Percentiles rank a stretch among this genome's conserved stretches.
Evolutionary conservation across 1,140 invertebrate species (phyloP).

Genomic region (fruit fly (Drosophila melanogaster)): Release_6_plus_ISO1_MT NT_033777.3:10500501-10501000

Average conservation of each 20-base stretch:
- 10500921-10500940: too few species aligned
- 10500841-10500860: too few species aligned
- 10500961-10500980: too few species aligned
- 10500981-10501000: too few species aligned
- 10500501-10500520: conserved; percentile 42
- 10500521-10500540: conserved; percentile 21
- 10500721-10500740: conserved; percentile 63
- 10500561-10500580: conserved; percentile 46
- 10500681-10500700: conserved; percentile 2
- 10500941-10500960: too few species aligned
- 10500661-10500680: not conserved
- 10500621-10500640: conserved; percentile 31
- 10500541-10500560: conserved; percentile 62
- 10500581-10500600: conserved; percentile 12
- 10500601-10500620: conserved; percentile 22
- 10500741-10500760: conserved; percentile 72
- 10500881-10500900: too few species aligned
- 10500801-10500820: conserved; percentile 13
- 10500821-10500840: too few species aligned
- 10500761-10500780: conserved; percentile 59
- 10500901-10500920: too few species aligned
- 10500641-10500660: conserved; percentile 14
- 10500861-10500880: not conserved
- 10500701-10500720: conserved; percentile 41
- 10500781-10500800: conserved; percentile 27